Evolutionary conservation across 1,140 invertebrate species (phyloP).

Genomic region (Monomorium pharaonis): DNA sequence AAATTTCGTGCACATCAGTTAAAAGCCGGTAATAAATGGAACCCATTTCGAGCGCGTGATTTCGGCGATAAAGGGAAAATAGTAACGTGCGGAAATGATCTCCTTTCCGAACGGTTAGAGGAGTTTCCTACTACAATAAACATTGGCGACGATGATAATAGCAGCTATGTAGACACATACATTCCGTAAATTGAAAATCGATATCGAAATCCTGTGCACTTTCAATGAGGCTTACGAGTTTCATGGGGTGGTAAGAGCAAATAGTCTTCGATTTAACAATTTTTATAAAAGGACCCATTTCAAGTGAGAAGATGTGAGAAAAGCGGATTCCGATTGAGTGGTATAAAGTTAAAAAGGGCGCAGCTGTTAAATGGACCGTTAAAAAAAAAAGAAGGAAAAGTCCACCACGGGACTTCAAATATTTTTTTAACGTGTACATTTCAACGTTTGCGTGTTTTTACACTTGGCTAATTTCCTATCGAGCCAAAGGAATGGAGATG

Average conservation of each 20-base stretch:
- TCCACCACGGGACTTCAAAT: neutral
- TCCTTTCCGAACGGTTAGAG: slow-evolving; percentile 28
- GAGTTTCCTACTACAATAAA: slow-evolving; percentile 53
- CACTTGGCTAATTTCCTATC: neutral
- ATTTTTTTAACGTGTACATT: slow-evolving; percentile 19
- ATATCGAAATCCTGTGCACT: slow-evolving; percentile 50
- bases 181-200: slow-evolving; percentile 54
- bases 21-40: slow-evolving; percentile 38
- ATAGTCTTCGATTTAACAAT: slow-evolving; percentile 55
- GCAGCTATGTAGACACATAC: slow-evolving; percentile 48
- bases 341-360: neutral
- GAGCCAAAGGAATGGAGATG: neutral
- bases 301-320: slow-evolving; percentile 34
- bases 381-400: slow-evolving; percentile 3
- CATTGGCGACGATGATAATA: slow-evolving; percentile 52
- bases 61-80: slow-evolving; percentile 49
- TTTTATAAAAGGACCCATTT: slow-evolving; percentile 41
- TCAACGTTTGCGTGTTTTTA: slow-evolving; percentile 22
- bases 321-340: slow-evolving; percentile 40
- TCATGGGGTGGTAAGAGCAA: slow-evolving; percentile 46
- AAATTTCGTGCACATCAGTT: slow-evolving; percentile 31
- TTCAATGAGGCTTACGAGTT: slow-evolving; percentile 52
- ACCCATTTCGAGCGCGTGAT: slow-evolving; percentile 36
- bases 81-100: slow-evolving; percentile 42
- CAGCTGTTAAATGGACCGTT: slow-evolving; percentile 41